Conservation (phyloP, 1,140 invertebrate genomes). For the Neodiprion lecontei region DNA sequence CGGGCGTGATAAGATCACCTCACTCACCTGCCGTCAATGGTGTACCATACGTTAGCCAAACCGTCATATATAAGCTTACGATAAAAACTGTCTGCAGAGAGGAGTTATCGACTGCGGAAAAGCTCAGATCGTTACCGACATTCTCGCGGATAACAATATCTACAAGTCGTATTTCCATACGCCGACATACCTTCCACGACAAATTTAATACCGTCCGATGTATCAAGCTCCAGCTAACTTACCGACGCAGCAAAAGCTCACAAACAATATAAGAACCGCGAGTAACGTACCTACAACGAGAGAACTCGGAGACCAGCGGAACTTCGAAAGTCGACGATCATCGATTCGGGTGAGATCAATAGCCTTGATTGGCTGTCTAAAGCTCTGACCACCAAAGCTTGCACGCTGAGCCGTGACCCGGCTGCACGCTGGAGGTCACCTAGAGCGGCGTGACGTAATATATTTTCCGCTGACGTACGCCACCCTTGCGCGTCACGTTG, state of each 20-base stretch:
- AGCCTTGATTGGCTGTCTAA: background rate
- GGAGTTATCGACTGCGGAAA: no score
- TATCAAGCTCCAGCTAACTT: background rate
- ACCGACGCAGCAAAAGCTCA: constrained; percentile 1
- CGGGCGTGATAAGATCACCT: no score
- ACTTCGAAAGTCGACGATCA: background rate
- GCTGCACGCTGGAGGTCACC: constrained; percentile 32
- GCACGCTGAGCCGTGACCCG: constrained; percentile 34
- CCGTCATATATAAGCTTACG: no score
- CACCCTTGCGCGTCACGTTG: constrained; percentile 20
- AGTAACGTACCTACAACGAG: background rate
- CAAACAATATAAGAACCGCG: background rate
- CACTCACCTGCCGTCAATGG: no score
- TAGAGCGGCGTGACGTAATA: constrained; percentile 31
- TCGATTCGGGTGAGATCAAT: background rate
- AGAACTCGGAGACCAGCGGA: background rate
- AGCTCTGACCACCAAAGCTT: background rate
- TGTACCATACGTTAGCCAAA: no score
- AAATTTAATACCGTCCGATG: background rate
- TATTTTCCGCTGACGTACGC: constrained; percentile 42
- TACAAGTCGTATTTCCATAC: no score
- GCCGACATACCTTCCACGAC: no score
- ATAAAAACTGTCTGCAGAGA: no score
- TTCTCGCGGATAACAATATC: no score
- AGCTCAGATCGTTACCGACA: no score